A percentile compares a stretch with the other conserved stretches of the same genome.
These are phyloP conservation scores for Taphrorychus bicolor DNA, from an alignment of 2,888 invertebrate genomes.

Conservation along the genomic window DNA sequence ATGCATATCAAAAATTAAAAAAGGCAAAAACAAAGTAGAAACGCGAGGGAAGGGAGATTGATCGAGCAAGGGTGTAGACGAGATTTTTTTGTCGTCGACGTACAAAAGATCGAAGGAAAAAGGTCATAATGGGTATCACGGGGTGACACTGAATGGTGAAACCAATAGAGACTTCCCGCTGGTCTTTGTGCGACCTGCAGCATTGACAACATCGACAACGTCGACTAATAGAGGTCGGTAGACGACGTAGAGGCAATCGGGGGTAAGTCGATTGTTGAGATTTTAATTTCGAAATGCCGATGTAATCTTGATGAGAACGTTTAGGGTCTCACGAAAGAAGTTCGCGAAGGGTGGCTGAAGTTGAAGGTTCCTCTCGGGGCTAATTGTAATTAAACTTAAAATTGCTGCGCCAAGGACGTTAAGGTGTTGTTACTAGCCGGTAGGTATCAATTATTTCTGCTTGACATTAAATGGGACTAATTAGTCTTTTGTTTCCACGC, in stretches of 20 bases:
- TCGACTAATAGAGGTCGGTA: slow-evolving; percentile 49
- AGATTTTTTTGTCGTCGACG: slow-evolving; percentile 16
- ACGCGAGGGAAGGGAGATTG: slow-evolving; percentile 31
- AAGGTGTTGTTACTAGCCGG: too few species aligned
- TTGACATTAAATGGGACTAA: neutral
- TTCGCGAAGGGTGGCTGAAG: slow-evolving; percentile 22
- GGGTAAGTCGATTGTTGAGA: slow-evolving; percentile 49
- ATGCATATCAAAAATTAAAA: slow-evolving; percentile 38
- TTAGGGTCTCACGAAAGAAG: slow-evolving; percentile 45
- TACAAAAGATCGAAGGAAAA: slow-evolving; percentile 46
- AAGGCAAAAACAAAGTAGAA: slow-evolving; percentile 25
- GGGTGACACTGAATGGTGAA: slow-evolving; percentile 52
- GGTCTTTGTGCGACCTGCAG: slow-evolving; percentile 53
- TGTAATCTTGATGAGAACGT: slow-evolving; percentile 53
- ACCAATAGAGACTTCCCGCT: slow-evolving; percentile 55
- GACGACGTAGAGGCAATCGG: slow-evolving; percentile 47
- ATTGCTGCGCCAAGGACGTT: too few species aligned
- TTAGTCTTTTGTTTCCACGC: neutral
- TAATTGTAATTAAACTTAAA: neutral
- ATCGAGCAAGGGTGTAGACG: slow-evolving; percentile 30
- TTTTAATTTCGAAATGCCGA: slow-evolving; percentile 55
- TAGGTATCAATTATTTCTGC: neutral
- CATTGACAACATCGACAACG: slow-evolving; percentile 59
- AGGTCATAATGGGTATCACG: slow-evolving; percentile 57
- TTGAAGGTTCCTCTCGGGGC: neutral